These are phyloP conservation scores for Gandaritis pyraliata DNA, from an alignment of 2,888 invertebrate genomes.

Conservation along the genomic window DNA sequence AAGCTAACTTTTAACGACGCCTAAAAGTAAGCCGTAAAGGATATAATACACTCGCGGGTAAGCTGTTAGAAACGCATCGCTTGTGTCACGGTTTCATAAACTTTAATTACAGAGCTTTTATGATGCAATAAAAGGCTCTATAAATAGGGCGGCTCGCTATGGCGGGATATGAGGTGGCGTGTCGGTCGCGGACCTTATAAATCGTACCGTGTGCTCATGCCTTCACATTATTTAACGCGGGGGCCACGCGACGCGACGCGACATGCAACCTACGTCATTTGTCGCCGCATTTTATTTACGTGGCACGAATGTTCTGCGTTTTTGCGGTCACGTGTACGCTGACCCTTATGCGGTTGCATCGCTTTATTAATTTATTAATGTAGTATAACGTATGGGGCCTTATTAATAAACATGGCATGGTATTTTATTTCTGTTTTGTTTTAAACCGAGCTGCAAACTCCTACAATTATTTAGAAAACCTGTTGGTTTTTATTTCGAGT, in stretches of 20 bases:
- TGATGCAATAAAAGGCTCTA: conserved; percentile 54
- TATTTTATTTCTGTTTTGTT: conserved; percentile 17
- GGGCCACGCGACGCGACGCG: conserved; percentile 59
- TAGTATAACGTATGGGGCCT: conserved; percentile 11
- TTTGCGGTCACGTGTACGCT: conserved; percentile 31
- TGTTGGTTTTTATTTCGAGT: conserved; percentile 1
- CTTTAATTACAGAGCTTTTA: conserved; percentile 57
- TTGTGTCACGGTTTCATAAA: conserved; percentile 53
- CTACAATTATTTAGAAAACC: not conserved
- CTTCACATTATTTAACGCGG: conserved; percentile 62
- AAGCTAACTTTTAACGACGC: conserved; percentile 19
- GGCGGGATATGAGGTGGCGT: conserved; percentile 51
- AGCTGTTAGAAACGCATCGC: conserved; percentile 36
- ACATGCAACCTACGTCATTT: conserved; percentile 48
- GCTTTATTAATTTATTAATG: conserved; percentile 37
- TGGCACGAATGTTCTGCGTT: conserved; percentile 34
- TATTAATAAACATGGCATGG: conserved; percentile 17
- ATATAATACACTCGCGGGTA: conserved; percentile 25
- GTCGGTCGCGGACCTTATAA: conserved; percentile 51
- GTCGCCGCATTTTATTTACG: conserved; percentile 44
- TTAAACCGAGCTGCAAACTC: conserved; percentile 1
- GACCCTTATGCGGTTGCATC: conserved; percentile 32
- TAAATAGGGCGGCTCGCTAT: conserved; percentile 47
- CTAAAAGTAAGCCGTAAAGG: conserved; percentile 21
- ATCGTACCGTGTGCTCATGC: conserved; percentile 56